Conservation (phyloP, 1,140 invertebrate species). For the Heterodera carotae region DNA sequence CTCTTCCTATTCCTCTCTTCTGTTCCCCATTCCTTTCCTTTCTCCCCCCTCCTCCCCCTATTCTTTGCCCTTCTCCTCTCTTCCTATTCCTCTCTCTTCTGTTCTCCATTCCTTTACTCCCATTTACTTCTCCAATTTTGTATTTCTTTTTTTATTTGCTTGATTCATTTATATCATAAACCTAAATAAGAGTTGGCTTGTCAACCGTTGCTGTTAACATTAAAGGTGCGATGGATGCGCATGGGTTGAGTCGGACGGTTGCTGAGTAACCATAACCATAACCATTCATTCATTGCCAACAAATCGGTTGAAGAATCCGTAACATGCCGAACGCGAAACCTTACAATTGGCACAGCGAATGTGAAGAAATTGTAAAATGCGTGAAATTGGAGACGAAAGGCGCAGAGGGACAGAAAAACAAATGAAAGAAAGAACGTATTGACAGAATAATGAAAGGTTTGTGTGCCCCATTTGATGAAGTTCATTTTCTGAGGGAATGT, state of each 20-base stretch:
- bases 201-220: background rate
- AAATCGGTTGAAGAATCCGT: background rate
- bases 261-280: background rate
- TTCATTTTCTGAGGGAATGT: background rate
- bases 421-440: background rate
- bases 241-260: background rate
- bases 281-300: background rate
- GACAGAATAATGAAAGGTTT: background rate
- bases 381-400: background rate
- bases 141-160: too few relatives aligned
- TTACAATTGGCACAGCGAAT: background rate
- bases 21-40: too few relatives aligned
- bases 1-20: too few relatives aligned
- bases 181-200: too few relatives aligned
- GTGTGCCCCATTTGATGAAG: background rate
- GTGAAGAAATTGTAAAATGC: background rate
- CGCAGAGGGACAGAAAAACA: background rate
- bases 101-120: too few relatives aligned
- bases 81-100: too few relatives aligned
- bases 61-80: too few relatives aligned
- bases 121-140: too few relatives aligned
- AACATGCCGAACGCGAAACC: background rate
- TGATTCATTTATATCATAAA: background rate
- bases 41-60: too few relatives aligned
- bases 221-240: background rate